Conservation (phyloP, 1,140 invertebrate genomes). For the Doryteuthis pealeii region DNA sequence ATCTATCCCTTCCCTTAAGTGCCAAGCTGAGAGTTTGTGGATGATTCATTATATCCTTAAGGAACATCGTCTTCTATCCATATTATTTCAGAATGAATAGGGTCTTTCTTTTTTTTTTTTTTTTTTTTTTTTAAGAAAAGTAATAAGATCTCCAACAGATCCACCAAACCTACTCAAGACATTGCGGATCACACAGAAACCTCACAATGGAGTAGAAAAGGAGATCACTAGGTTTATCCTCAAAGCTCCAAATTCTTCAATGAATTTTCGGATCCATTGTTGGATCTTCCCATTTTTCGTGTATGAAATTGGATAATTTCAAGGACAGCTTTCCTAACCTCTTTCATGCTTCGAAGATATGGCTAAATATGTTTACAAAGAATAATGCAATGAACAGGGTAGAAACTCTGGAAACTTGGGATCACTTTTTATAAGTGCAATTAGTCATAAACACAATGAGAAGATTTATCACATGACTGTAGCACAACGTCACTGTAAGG, state of each 20-base stretch:
- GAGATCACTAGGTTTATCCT: no score
- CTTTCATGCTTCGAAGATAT: background rate
- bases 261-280: background rate
- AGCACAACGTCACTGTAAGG: no score
- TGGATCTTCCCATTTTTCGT: background rate
- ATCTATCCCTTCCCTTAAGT: background rate
- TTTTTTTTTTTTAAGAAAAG: background rate
- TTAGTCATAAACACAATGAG: no score
- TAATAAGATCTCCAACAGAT: background rate
- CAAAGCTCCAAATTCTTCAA: no score
- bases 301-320: no score
- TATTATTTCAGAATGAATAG: background rate
- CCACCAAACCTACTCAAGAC: background rate
- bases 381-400: background rate
- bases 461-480: no score
- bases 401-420: no score
- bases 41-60: background rate
- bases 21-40: background rate
- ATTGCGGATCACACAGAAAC: background rate
- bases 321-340: background rate
- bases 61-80: background rate
- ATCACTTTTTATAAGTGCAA: no score
- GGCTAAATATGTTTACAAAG: background rate
- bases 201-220: background rate
- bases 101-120: no score